phyloP scores from a whole-genome alignment of 37 sponge, comb jelly and placozoan genomes.

The Mnemiopsis leidyi region DNA sequence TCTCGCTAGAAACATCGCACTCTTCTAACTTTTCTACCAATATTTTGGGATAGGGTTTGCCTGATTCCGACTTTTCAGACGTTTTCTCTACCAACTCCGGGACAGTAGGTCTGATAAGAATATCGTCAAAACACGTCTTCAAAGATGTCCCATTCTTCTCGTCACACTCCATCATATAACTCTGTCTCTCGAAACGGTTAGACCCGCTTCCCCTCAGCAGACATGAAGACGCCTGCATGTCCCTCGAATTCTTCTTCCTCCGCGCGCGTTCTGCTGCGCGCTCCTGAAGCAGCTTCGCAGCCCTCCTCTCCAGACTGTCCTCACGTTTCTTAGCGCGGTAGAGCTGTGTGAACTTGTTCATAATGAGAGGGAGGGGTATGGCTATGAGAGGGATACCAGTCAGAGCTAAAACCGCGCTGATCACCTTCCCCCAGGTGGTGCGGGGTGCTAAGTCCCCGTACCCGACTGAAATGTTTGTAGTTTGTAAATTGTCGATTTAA shows the following conservation, averaged over 20 bases:
- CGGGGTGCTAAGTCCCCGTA: slow-evolving; percentile 35
- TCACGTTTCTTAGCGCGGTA: neutral
- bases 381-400: slow-evolving; percentile 27
- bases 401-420: neutral
- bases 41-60: too few species aligned
- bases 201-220: neutral
- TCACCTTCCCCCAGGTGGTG: neutral
- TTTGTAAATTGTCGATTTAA: too few species aligned
- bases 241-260: neutral
- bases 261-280: neutral
- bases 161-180: neutral
- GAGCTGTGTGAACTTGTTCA: slow-evolving; percentile 10
- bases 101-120: too few species aligned
- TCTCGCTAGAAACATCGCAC: too few species aligned
- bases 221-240: neutral
- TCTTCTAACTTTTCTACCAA: too few species aligned
- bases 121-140: neutral
- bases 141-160: neutral
- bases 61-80: too few species aligned
- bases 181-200: neutral
- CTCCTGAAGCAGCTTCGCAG: neutral
- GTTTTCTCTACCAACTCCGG: too few species aligned
- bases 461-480: neutral
- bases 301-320: neutral
- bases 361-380: slow-evolving; percentile 23